Evolutionary conservation across 2,113 vertebrate genomes (phyloP).

Genomic region (Sphyrna mokarran): DNA sequence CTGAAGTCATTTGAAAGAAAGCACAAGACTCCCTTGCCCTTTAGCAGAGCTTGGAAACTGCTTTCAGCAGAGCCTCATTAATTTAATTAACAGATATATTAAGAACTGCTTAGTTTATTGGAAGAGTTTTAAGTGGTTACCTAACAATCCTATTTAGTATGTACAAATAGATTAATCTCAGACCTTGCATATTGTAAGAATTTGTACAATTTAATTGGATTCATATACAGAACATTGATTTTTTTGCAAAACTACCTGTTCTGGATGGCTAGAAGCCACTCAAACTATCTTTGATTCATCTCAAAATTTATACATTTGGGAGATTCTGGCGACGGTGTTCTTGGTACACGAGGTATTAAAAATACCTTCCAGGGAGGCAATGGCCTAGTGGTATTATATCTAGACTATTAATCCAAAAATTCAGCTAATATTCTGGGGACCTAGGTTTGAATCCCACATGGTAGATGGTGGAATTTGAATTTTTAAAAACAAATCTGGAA

Average conservation of each 20-base stretch:
- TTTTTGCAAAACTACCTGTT: neutral
- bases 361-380: neutral
- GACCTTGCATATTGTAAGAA: neutral
- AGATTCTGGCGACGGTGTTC: neutral
- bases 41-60: neutral
- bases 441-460: too few species aligned
- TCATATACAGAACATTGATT: neutral
- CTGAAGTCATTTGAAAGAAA: neutral
- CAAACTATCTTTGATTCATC: neutral
- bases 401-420: too few species aligned
- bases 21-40: neutral
- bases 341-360: neutral
- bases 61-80: neutral
- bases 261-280: neutral
- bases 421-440: too few species aligned
- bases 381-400: too few species aligned
- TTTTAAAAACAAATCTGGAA: too few species aligned
- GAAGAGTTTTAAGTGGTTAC: neutral
- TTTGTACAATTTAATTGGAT: neutral
- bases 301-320: neutral
- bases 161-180: neutral
- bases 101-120: neutral
- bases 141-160: neutral
- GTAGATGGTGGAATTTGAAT: too few species aligned
- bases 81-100: neutral